These are phyloP conservation scores for Aporophyla lueneburgensis DNA, from an alignment of 2,888 invertebrate species.

Conservation along the genomic window DNA sequence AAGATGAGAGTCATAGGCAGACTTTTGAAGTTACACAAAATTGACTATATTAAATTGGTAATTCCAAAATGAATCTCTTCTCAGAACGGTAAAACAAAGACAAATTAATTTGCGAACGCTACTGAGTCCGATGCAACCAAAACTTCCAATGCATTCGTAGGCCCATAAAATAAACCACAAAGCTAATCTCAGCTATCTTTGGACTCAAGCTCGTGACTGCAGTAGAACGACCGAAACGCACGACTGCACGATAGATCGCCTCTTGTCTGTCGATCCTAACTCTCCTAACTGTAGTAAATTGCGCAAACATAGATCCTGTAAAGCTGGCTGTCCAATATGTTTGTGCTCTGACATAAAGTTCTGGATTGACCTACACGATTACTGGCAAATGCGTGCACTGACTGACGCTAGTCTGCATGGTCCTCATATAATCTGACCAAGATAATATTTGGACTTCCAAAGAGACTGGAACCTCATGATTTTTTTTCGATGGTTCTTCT, in stretches of 20 bases:
- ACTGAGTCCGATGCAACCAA: conserved; percentile 18
- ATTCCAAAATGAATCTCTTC: neutral
- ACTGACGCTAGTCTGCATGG: neutral
- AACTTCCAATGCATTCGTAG: conserved; percentile 41
- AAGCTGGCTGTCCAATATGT: neutral
- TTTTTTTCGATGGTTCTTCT: neutral
- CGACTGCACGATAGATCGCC: conserved; percentile 53
- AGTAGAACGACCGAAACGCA: conserved; percentile 54
- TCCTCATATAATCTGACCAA: neutral
- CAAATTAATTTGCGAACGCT: conserved; percentile 7
- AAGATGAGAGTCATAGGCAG: neutral
- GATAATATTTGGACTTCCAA: neutral
- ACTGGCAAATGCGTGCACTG: neutral
- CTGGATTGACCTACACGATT: neutral
- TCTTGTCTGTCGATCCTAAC: conserved; percentile 42
- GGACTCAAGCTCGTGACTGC: conserved; percentile 47
- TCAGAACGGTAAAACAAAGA: neutral
- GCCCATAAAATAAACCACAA: conserved; percentile 57
- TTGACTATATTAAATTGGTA: neutral
- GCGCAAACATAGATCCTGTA: conserved; percentile 34
- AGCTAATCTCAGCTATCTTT: conserved; percentile 62
- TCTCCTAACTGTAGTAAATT: conserved; percentile 41
- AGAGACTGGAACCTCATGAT: neutral
- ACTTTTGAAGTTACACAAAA: neutral
- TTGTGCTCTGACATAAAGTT: neutral